Conservation (phyloP, 2,888 invertebrate genomes). For the Bellardia bayeri region DNA sequence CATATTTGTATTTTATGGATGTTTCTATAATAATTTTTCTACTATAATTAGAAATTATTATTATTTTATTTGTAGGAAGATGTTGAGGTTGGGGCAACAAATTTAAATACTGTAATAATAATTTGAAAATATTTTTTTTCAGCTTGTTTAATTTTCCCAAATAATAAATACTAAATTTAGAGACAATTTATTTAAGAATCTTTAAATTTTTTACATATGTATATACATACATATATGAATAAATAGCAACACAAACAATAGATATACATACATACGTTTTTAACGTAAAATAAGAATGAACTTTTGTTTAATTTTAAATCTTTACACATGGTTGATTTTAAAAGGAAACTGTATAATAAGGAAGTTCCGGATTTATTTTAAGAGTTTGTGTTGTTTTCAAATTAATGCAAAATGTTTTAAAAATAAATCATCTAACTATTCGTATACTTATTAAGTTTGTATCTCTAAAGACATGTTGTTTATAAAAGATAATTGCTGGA, state of each 20-base stretch:
- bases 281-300: conserved; percentile 6
- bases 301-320: conserved; percentile 42
- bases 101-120: background rate
- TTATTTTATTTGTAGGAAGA: conserved; percentile 21
- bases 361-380: conserved; percentile 52
- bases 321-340: conserved; percentile 51
- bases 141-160: background rate
- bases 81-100: background rate
- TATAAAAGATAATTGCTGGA: conserved; percentile 13
- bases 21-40: conserved; percentile 1
- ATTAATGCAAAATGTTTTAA: conserved; percentile 14
- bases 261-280: background rate
- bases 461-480: background rate
- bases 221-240: background rate
- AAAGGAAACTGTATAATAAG: conserved; percentile 38
- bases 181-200: background rate
- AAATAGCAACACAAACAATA: background rate
- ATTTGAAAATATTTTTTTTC: background rate
- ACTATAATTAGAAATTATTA: conserved; percentile 42
- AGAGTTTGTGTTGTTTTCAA: background rate
- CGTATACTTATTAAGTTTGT: background rate
- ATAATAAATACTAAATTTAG: background rate
- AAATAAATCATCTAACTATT: background rate
- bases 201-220: background rate
- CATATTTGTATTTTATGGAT: conserved; percentile 1